Percentiles rank a stretch among this genome's conserved stretches.
Evolutionary conservation across 2,797 vertebrate species (phyloP).

Genomic region (Bradypodion pumilum): DNA sequence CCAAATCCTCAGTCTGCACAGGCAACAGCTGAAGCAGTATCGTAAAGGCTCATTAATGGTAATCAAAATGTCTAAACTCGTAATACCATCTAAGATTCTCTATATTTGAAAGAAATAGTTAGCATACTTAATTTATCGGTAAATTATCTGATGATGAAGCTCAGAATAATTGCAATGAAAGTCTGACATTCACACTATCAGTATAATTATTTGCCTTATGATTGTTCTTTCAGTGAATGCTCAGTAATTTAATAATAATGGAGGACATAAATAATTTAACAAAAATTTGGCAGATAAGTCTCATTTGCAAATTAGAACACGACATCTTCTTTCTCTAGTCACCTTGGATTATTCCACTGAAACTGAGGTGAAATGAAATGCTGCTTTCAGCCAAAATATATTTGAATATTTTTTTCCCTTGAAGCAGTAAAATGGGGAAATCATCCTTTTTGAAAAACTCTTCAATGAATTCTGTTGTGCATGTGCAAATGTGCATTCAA

Average conservation of each 20-base stretch:
- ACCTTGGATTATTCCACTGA: constrained; percentile 39
- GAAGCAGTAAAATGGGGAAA: neutral
- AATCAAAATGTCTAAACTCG: neutral
- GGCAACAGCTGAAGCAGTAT: neutral
- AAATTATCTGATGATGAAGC: constrained; percentile 74
- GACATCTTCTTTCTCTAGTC: constrained; percentile 53
- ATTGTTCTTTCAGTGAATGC: constrained; percentile 72
- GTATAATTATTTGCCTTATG: constrained; percentile 69
- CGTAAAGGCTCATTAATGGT: neutral
- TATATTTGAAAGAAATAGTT: constrained; percentile 64
- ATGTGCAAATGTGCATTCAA: neutral
- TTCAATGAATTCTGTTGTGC: neutral
- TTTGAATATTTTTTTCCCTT: neutral
- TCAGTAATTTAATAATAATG: constrained; percentile 73
- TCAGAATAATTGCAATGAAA: constrained; percentile 75
- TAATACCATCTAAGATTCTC: constrained; percentile 19
- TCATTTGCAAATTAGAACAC: constrained; percentile 59
- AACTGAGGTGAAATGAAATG: neutral
- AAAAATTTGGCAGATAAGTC: constrained; percentile 62
- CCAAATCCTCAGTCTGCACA: neutral
- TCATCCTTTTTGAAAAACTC: neutral
- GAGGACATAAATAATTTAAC: constrained; percentile 70
- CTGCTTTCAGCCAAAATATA: neutral
- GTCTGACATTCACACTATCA: constrained; percentile 70
- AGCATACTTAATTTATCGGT: constrained; percentile 74